phyloP scores from a whole-genome alignment of 35 echinoderm and acorn worm genomes.

The Eucidaris tribuloides region DNA sequence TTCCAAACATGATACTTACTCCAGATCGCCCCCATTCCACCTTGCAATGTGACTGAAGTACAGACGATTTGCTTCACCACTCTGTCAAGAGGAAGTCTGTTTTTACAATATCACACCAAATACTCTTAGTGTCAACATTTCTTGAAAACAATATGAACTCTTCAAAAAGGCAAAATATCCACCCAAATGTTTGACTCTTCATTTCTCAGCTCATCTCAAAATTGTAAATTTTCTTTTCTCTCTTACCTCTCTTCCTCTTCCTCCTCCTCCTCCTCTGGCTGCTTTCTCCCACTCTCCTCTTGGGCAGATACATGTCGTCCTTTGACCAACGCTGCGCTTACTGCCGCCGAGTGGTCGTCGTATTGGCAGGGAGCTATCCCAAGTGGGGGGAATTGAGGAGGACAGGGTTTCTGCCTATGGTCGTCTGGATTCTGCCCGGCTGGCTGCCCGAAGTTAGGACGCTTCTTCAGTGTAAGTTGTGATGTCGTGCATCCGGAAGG shows the following conservation, averaged over 20 bases:
- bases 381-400: neutral
- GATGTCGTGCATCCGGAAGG: constrained; percentile 49
- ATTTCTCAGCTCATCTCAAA: too few species aligned
- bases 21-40: too few species aligned
- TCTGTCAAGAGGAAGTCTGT: too few species aligned
- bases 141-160: too few species aligned
- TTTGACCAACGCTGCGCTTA: constrained; percentile 9
- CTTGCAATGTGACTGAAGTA: too few species aligned
- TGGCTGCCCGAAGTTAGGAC: constrained; percentile 64
- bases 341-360: constrained; percentile 3
- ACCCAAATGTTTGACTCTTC: too few species aligned
- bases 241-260: constrained; percentile 17
- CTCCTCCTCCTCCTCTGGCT: neutral
- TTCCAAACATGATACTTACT: too few species aligned
- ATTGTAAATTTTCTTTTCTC: neutral
- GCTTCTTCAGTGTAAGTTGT: constrained; percentile 79
- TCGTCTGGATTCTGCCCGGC: constrained; percentile 59
- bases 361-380: constrained; percentile 8
- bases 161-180: too few species aligned
- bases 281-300: neutral
- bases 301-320: constrained; percentile 46
- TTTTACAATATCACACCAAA: too few species aligned
- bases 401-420: constrained; percentile 35
- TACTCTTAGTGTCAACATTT: too few species aligned
- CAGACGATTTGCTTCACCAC: too few species aligned